Base-by-base conservation (phyloP, 1,140 invertebrate species). In the Drosophila kurseongensis region DNA sequence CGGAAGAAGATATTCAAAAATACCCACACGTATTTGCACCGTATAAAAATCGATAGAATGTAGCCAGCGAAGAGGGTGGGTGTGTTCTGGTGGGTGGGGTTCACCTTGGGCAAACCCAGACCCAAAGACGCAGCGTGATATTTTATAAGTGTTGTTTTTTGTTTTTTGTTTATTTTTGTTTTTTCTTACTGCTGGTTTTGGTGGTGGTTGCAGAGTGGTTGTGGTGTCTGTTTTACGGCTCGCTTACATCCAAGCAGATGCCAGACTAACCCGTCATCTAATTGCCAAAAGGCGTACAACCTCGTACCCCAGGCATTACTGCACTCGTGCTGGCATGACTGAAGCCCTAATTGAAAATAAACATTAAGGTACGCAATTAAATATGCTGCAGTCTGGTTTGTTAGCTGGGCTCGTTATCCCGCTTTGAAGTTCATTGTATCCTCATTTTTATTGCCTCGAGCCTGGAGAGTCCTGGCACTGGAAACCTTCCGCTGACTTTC, bases 341-440 rank as follows among this genome's bases (percentile, higher is more conserved):
- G 66, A 77, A 65, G 77, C 72, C 68, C 71, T 82, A 90, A 90
- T 90, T 90, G 86, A 90, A 90, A 90, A 76, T 75, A 85, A 90
- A 85, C 76, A 90, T 72, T 69, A 59, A 45, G 75, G 48, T 69
- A 72, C 58, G 72, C 47, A 84, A 79, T 84, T 79, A 76, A 66
- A 61, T 79, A 61, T 72, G 61, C 36, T 48, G 41, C 36, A 58
- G 61, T 75, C 36, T 54, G 41, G 38, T 7, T 50, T 38, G 16
- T 16, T 55, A 63, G 16, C 38, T 14, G 40, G 9, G 29, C 29
- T 69, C 44, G 55, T 71, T 58, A 72, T 38, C 42, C 35, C 41
- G 35, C 63, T 47, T 57, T 77, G 45, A 77, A 55, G 51, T 77
- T 62, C 27, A 68, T 68, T 68, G n/a, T 54, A 66, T 68, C 14